Conservation (phyloP, 2,888 invertebrate genomes). For the Cataglyphis altisquamis region DNA sequence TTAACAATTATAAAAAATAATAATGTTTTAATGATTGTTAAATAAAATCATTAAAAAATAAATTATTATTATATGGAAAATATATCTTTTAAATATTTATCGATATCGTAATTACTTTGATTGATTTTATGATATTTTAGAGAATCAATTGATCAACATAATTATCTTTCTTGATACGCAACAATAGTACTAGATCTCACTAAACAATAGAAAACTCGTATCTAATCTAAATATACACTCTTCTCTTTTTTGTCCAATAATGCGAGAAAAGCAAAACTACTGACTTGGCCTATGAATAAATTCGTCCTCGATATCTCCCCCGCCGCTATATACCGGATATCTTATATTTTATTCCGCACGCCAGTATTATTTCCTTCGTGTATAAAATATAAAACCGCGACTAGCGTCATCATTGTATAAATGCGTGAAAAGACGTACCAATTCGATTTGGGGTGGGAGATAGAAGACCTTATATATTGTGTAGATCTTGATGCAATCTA, state of each 20-base stretch:
- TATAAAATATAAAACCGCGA: constrained; percentile 13
- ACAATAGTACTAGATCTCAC: not conserved
- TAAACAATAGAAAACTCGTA: not conserved
- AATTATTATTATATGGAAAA: not conserved
- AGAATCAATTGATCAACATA: constrained; percentile 7
- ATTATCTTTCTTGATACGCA: not conserved
- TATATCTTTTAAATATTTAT: not conserved
- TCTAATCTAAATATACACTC: not conserved
- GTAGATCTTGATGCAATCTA: not conserved
- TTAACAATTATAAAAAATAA: not conserved
- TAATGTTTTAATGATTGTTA: not conserved
- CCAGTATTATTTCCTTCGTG: not conserved
- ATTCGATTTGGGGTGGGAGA: not conserved
- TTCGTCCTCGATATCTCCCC: not conserved
- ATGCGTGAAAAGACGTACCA: not conserved
- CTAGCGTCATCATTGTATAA: not conserved
- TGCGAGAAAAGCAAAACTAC: not conserved
- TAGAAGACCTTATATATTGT: not conserved
- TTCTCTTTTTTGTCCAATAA: not conserved
- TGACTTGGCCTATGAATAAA: constrained; percentile 20
- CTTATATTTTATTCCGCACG: constrained; percentile 16
- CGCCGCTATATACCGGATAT: not conserved
- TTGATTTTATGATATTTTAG: not conserved
- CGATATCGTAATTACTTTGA: not conserved
- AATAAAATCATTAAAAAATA: not conserved